Base-by-base conservation (phyloP, 2,113 vertebrate genomes). In the Alaudala cheleensis region DNA sequence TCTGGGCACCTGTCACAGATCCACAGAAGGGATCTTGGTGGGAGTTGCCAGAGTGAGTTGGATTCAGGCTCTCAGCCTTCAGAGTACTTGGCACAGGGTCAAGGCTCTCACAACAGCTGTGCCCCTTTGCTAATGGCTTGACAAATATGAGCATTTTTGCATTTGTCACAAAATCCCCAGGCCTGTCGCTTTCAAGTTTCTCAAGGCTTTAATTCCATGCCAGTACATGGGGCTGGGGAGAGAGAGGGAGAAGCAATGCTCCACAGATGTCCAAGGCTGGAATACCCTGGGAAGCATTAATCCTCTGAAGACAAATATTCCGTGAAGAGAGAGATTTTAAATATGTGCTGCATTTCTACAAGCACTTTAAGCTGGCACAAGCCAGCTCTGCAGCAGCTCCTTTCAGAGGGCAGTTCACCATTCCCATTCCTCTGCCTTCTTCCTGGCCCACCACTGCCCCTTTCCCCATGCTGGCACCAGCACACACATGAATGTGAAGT, bases 161-260 rank as follows among this genome's bases (percentile, higher is more conserved):
- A 81, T 97, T 95, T 97, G 93, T 95, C 95, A 95, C 95, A 92
- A 86, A 96, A 95, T 93, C 94, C 95, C 93, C 96, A 95, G 82
- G 96, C 95, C 85, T 86, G 92, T 92, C 1, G 37, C 92, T 97
- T 97, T 97, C 88, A 96, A 90, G 92, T 95, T 97, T 97, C 90
- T 64, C 86, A 86, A 76, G 60, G 67, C 96, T 97, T 96, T 96
- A 93, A 92, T 96, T 96, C 86, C 40, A 29, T 95, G 94, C 93
- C 96, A 96, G 80, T 88, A 12, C 57, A 56, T 33, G 93, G 82
- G 82, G 74, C 62, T 62, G 72, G 45, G 39, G 39, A 21, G 54
- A 87, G 72, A 61, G 62, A 86, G 65, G 40, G 60, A 95, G 76
- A 93, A 88, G 92, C 94, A 94, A 56, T 90, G 85, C 64, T 93